Percentiles rank a stretch among this genome's conserved stretches.
These are phyloP conservation scores for Leguminivora glycinivorella DNA, from an alignment of 1,140 invertebrate species.

Conservation along the genomic window DNA sequence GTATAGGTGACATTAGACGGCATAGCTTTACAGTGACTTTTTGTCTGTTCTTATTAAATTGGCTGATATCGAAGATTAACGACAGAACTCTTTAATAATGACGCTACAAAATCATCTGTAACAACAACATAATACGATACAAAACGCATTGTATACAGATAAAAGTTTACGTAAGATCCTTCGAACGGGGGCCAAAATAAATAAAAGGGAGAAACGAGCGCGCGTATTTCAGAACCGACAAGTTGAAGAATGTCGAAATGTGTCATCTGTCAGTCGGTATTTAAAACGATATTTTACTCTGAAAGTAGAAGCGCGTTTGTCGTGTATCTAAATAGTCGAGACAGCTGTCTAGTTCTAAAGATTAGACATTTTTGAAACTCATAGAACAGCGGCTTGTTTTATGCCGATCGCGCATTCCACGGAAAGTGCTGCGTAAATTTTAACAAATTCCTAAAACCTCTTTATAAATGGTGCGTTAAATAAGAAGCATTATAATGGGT, in stretches of 20 bases:
- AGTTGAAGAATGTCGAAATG: conserved; percentile 78
- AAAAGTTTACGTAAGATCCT: conserved; percentile 42
- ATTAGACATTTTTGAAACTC: conserved; percentile 50
- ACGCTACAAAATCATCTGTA: not conserved
- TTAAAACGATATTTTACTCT: conserved; percentile 77
- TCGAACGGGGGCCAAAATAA: conserved; percentile 50
- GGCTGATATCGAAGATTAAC: conserved; percentile 43
- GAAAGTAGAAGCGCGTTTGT: conserved; percentile 53
- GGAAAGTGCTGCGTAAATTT: conserved; percentile 24
- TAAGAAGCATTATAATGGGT: conserved; percentile 12
- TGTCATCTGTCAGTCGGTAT: conserved; percentile 77
- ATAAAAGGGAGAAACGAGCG: conserved; percentile 53
- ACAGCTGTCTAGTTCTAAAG: conserved; percentile 64
- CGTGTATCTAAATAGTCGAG: conserved; percentile 64
- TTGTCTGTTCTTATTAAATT: conserved; percentile 64
- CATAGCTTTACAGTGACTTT: conserved; percentile 49
- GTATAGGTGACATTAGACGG: conserved; percentile 55
- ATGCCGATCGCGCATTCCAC: conserved; percentile 25
- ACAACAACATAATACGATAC: conserved; percentile 36
- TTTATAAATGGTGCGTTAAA: conserved; percentile 21
- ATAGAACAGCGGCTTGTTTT: conserved; percentile 52
- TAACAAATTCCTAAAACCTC: conserved; percentile 25
- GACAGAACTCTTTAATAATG: conserved; percentile 9
- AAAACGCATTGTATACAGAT: conserved; percentile 35
- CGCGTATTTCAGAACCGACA: conserved; percentile 71